phyloP scores from a whole-genome alignment of 2,797 vertebrate species.

The Luscinia megarhynchos region DNA sequence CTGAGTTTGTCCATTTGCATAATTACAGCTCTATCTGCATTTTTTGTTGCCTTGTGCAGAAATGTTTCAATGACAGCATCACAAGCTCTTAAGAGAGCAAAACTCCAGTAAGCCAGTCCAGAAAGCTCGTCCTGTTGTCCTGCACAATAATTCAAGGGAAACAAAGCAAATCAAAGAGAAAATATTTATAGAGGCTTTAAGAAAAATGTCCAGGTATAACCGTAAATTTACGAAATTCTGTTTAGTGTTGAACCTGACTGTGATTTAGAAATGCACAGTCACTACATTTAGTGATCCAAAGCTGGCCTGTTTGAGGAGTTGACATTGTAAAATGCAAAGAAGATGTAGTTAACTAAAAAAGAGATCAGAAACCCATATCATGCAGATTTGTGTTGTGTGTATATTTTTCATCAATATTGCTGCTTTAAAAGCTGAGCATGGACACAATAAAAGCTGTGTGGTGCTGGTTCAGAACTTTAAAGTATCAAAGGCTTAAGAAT shows the following conservation, averaged over 20 bases:
- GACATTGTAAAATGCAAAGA: neutral
- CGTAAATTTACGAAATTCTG: neutral
- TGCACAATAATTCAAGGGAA: neutral
- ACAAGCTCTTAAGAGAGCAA: neutral
- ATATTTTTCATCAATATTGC: slow-evolving; percentile 11
- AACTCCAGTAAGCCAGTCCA: neutral
- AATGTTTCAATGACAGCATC: neutral
- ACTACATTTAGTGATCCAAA: neutral
- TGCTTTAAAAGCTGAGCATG: neutral
- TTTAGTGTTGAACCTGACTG: neutral
- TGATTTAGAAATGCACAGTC: neutral
- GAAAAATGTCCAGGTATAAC: neutral
- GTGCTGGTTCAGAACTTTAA: slow-evolving; percentile 25
- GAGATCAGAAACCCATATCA: neutral
- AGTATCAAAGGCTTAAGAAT: slow-evolving; percentile 55
- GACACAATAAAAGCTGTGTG: slow-evolving; percentile 26
- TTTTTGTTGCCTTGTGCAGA: neutral
- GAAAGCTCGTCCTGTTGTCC: neutral
- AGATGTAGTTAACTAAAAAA: neutral
- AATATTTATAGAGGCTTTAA: neutral
- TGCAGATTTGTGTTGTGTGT: neutral
- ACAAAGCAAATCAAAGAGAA: neutral
- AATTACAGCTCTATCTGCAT: neutral
- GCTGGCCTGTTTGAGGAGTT: neutral
- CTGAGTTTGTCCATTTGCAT: neutral